These are phyloP conservation scores for Lanius collurio DNA, from an alignment of 2,113 vertebrate genomes.

Conservation along the genomic window DNA sequence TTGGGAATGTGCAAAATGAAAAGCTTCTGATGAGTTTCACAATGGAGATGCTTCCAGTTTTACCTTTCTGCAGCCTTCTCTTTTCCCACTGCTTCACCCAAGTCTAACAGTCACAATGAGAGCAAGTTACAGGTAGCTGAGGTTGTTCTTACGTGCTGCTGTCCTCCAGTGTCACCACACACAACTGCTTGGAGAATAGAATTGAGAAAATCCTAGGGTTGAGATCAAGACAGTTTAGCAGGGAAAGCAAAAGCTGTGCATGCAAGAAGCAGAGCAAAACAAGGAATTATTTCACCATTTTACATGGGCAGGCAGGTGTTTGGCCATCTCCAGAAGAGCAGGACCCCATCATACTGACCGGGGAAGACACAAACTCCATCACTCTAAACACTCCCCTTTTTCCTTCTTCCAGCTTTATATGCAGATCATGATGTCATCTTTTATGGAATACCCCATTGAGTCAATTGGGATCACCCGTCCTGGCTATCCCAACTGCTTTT, in stretches of 20 bases:
- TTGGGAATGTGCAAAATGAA: background rate
- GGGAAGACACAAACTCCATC: background rate
- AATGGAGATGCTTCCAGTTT: background rate
- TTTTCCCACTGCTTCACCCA: background rate
- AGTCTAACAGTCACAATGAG: background rate
- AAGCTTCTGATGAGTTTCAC: background rate
- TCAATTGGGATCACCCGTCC: background rate
- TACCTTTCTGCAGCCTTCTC: background rate
- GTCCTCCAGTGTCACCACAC: background rate
- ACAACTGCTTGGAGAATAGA: background rate
- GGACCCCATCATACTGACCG: background rate
- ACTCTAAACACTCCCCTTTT: background rate
- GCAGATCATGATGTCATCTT: background rate
- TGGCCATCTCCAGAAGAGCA: background rate
- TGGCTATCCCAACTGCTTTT: background rate
- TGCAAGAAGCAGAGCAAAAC: background rate
- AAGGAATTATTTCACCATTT: background rate
- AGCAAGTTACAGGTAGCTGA: background rate
- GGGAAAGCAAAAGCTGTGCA: background rate
- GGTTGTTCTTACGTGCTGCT: background rate
- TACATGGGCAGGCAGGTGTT: background rate
- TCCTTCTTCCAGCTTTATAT: background rate
- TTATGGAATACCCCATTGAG: background rate
- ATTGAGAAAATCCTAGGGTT: background rate
- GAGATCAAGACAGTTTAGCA: background rate